Percentiles rank a stretch among this genome's conserved stretches.
Conservation (phyloP, 2,888 invertebrate species). For the Carcina quercana region DNA sequence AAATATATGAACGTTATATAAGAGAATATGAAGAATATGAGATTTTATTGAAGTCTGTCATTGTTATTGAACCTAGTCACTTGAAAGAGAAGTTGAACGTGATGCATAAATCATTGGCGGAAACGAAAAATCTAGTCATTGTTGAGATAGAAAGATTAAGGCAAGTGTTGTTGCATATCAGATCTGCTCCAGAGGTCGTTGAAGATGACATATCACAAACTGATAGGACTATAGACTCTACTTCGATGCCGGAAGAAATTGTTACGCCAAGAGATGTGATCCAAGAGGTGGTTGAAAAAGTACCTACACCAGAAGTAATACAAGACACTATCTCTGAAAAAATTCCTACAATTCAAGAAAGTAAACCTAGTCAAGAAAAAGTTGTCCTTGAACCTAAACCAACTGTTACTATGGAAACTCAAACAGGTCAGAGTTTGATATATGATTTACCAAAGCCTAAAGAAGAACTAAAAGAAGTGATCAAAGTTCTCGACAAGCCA, state of each 20-base stretch:
- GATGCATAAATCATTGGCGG: conserved; percentile 72
- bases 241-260: conserved; percentile 82
- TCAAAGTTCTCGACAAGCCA: conserved; percentile 26
- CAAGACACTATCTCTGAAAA: conserved; percentile 11
- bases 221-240: conserved; percentile 79
- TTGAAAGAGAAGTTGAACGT: conserved; percentile 73
- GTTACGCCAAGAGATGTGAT: conserved; percentile 46
- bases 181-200: conserved; percentile 42
- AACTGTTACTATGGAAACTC: conserved; percentile 12
- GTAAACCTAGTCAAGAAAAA: conserved; percentile 28
- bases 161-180: conserved; percentile 56
- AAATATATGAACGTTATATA: conserved; percentile 62
- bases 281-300: conserved; percentile 20
- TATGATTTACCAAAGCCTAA: conserved; percentile 9
- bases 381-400: conserved; percentile 16
- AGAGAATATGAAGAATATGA: conserved; percentile 64
- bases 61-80: conserved; percentile 69
- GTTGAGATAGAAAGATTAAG: conserved; percentile 73
- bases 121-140: conserved; percentile 76
- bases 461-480: conserved; percentile 4
- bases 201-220: conserved; percentile 71
- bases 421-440: conserved; percentile 16
- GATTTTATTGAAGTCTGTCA: conserved; percentile 54
- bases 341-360: conserved; percentile 28
- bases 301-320: conserved; percentile 11